These are phyloP conservation scores for Dasypus novemcinctus DNA, from an alignment of 2,113 vertebrate species.

Conservation along the genomic window DNA sequence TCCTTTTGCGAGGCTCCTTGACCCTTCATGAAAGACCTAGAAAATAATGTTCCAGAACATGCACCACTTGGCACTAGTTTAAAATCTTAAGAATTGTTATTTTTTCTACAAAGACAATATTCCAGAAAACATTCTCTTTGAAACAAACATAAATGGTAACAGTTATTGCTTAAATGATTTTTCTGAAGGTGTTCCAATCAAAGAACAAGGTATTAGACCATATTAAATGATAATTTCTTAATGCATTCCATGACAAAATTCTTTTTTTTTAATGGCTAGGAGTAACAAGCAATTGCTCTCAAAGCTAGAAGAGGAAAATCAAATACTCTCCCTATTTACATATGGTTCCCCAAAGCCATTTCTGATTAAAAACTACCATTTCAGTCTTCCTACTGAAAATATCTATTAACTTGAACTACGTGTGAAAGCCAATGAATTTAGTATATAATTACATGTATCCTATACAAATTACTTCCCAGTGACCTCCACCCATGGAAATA, in stretches of 20 bases:
- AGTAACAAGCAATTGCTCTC: constrained; percentile 42
- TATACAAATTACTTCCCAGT: constrained; percentile 62
- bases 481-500: constrained; percentile 64
- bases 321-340: constrained; percentile 55
- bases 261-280: not conserved
- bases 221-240: constrained; percentile 1
- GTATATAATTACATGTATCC: constrained; percentile 45
- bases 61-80: not conserved
- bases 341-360: constrained; percentile 38
- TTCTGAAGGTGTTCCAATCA: not conserved
- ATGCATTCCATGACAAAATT: not conserved
- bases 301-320: constrained; percentile 53
- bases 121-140: not conserved
- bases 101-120: constrained; percentile 33
- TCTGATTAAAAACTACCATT: constrained; percentile 47
- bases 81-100: not conserved
- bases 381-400: constrained; percentile 58
- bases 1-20: not conserved
- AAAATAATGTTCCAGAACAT: not conserved
- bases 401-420: constrained; percentile 41
- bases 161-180: not conserved
- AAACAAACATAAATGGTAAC: not conserved
- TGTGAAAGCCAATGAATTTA: constrained; percentile 58
- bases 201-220: not conserved
- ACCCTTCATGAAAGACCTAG: not conserved